Conservation (phyloP, 2,113 vertebrate species). For the Menidia beryllina region DNA sequence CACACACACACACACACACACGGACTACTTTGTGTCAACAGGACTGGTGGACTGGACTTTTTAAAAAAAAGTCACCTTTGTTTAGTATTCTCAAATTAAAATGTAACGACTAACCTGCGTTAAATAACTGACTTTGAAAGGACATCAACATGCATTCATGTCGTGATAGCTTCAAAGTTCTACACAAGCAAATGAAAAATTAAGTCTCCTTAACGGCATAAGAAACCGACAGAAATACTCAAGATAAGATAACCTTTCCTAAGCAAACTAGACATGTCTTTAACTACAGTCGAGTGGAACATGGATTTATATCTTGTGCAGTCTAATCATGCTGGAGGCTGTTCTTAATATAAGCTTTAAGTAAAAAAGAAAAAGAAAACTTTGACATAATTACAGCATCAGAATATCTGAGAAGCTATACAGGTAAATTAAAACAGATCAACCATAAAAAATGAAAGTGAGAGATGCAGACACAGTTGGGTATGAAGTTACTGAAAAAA, state of each 20-base stretch:
- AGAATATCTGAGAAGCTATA: slow-evolving; percentile 15
- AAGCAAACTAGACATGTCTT: slow-evolving; percentile 34
- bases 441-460: slow-evolving; percentile 46
- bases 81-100: too few species aligned
- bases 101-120: too few species aligned
- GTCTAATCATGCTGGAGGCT: slow-evolving; percentile 48
- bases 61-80: too few species aligned
- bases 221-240: not conserved
- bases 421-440: slow-evolving; percentile 38
- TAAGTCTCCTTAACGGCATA: slow-evolving; percentile 41
- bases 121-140: too few species aligned
- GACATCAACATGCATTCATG: too few species aligned
- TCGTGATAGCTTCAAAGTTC: slow-evolving; percentile 33
- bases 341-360: slow-evolving; percentile 28
- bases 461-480: slow-evolving; percentile 26
- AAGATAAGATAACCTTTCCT: slow-evolving; percentile 32
- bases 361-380: slow-evolving; percentile 29
- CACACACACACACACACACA: too few species aligned
- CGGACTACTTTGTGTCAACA: too few species aligned
- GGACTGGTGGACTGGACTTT: too few species aligned
- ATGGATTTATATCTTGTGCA: slow-evolving; percentile 50
- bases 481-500: slow-evolving; percentile 64
- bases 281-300: slow-evolving; percentile 29
- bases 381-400: slow-evolving; percentile 16
- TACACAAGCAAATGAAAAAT: slow-evolving; percentile 35